These are phyloP conservation scores for Caenorhabditis afra DNA, from an alignment of 2,888 invertebrate genomes.

Conservation along the genomic window DNA sequence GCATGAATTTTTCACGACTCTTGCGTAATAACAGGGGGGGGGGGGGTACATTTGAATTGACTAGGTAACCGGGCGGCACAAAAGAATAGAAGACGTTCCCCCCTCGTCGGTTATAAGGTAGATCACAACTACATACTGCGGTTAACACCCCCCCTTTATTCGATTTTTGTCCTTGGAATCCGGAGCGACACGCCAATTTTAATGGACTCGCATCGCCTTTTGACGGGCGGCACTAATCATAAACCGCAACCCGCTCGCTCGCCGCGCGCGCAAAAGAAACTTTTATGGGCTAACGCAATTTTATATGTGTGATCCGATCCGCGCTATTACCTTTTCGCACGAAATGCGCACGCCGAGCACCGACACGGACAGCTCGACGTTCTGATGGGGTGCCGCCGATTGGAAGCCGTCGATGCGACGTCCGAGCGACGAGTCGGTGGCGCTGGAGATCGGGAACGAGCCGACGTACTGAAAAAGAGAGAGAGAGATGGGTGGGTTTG, in stretches of 20 bases:
- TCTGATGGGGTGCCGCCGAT: constrained; percentile 25
- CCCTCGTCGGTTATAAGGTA: too few relatives aligned
- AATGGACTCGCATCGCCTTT: background rate
- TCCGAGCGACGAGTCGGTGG: constrained; percentile 37
- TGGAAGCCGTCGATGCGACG: constrained; percentile 59
- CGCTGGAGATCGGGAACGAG: constrained; percentile 65
- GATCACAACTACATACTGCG: too few relatives aligned
- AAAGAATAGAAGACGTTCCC: too few relatives aligned
- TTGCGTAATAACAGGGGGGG: too few relatives aligned
- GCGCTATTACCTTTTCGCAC: constrained; percentile 52
- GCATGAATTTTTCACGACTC: too few relatives aligned
- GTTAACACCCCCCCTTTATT: too few relatives aligned
- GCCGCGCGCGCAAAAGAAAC: too few relatives aligned
- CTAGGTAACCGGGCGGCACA: too few relatives aligned
- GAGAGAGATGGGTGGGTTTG: background rate
- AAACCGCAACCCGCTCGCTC: too few relatives aligned
- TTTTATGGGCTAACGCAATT: constrained; percentile 32
- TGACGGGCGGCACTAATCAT: constrained; percentile 28
- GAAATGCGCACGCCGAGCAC: constrained; percentile 62
- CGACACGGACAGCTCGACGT: constrained; percentile 62
- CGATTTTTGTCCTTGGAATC: background rate
- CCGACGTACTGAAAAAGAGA: constrained; percentile 62
- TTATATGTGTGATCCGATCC: constrained; percentile 3
- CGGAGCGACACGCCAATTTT: background rate
- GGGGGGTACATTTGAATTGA: too few relatives aligned